Conservation (phyloP, 2,888 invertebrate species). For the Tetranychus piercei region DNA sequence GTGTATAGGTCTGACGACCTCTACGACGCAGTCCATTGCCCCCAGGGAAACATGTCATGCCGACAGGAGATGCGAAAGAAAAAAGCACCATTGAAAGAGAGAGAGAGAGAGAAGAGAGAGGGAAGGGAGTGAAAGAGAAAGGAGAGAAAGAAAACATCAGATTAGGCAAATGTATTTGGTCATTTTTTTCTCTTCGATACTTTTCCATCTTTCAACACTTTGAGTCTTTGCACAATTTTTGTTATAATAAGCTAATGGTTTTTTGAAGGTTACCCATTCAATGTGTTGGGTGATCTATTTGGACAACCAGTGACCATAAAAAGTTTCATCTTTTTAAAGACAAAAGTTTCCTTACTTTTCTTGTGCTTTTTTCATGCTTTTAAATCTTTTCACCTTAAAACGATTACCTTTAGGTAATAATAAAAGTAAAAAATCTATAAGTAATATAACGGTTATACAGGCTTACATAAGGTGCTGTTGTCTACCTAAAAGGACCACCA, state of each 20-base stretch:
- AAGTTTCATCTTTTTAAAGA: neutral
- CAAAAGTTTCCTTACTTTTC: too few relatives aligned
- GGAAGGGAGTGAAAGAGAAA: slow-evolving; percentile 17
- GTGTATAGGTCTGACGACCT: slow-evolving; percentile 87
- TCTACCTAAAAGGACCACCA: too few relatives aligned
- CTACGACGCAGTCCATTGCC: slow-evolving; percentile 87
- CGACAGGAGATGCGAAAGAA: neutral
- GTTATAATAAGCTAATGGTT: neutral
- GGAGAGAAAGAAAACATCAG: slow-evolving; percentile 6
- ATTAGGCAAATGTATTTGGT: neutral
- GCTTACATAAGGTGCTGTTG: neutral
- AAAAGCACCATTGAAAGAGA: slow-evolving; percentile 3
- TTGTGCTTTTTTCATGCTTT: too few relatives aligned
- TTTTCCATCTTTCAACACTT: too few relatives aligned
- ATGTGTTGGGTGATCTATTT: neutral
- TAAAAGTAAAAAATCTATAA: neutral
- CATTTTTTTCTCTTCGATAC: too few relatives aligned
- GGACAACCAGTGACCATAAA: neutral
- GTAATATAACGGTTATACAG: neutral
- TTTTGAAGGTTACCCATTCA: too few relatives aligned
- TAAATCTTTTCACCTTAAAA: neutral
- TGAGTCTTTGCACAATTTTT: neutral
- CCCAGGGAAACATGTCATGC: slow-evolving; percentile 41
- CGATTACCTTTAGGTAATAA: neutral
- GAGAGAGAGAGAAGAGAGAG: slow-evolving; percentile 16